These are phyloP conservation scores for Lacerta bilineata DNA, from an alignment of 2,797 vertebrate genomes.

Conservation along the genomic window DNA sequence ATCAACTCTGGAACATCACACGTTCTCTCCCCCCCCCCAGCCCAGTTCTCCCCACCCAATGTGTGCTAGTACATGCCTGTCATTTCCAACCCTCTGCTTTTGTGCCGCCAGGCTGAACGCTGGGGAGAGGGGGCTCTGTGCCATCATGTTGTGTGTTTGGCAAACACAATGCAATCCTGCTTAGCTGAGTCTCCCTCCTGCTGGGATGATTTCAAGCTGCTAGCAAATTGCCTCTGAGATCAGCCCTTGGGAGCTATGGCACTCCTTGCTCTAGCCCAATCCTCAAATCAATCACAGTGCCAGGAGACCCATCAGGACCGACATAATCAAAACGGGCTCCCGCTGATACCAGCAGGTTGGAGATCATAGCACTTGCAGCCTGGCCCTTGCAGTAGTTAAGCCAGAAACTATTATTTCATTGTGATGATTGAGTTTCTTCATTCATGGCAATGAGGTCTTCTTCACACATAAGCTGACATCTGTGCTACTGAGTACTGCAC, in stretches of 20 bases:
- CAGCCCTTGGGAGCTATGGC: not conserved
- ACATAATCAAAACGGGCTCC: not conserved
- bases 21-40: too few species aligned
- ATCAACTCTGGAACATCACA: not conserved
- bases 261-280: not conserved
- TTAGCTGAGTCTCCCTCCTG: not conserved
- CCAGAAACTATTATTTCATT: not conserved
- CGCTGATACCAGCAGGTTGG: not conserved
- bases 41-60: not conserved
- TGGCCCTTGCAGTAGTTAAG: not conserved
- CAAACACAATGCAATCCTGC: not conserved
- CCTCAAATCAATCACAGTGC: conserved; percentile 4
- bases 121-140: not conserved
- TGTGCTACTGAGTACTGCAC: not conserved
- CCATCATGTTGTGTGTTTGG: not conserved
- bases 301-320: not conserved
- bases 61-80: not conserved
- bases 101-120: not conserved
- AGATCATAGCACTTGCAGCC: not conserved
- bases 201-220: conserved; percentile 15
- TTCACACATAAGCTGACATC: too few species aligned
- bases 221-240: conserved; percentile 16
- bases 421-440: not conserved
- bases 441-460: not conserved
- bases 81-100: not conserved